Percentiles rank a stretch among this genome's conserved stretches.
These are phyloP conservation scores for Lasioglossum malachurum DNA, from an alignment of 2,888 invertebrate genomes.

Conservation along the genomic window DNA sequence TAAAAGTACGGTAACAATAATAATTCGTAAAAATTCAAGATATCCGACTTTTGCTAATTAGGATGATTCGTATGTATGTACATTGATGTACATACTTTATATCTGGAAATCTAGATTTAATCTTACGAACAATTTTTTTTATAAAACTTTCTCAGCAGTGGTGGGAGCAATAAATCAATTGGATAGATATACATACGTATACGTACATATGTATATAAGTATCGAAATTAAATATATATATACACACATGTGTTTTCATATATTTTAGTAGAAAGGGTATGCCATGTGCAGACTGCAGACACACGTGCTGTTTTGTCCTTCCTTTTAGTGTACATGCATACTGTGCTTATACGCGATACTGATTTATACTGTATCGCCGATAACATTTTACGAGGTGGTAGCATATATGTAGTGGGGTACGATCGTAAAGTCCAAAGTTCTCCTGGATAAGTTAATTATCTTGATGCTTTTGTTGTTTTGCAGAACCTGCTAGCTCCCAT, in stretches of 20 bases:
- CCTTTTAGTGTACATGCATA: neutral
- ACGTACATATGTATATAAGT: too few species aligned
- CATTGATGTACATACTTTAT: too few species aligned
- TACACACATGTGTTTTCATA: too few species aligned
- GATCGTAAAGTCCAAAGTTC: conserved; percentile 32
- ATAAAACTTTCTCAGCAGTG: neutral
- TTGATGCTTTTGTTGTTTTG: neutral
- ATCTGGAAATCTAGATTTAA: neutral
- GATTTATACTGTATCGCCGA: neutral
- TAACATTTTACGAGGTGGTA: neutral
- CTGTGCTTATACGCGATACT: neutral
- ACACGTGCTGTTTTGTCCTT: neutral
- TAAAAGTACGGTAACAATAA: neutral
- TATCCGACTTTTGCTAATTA: neutral
- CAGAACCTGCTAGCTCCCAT: neutral
- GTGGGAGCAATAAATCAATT: neutral
- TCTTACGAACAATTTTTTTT: neutral
- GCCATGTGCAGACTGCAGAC: neutral
- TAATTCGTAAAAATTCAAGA: neutral
- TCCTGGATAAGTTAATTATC: neutral
- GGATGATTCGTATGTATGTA: neutral
- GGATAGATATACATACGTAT: neutral
- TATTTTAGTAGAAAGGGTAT: neutral
- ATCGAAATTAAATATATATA: too few species aligned
- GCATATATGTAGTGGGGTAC: neutral